phyloP scores from a whole-genome alignment of 2,888 invertebrate species.

The Harpagoxenus sublaevis region DNA sequence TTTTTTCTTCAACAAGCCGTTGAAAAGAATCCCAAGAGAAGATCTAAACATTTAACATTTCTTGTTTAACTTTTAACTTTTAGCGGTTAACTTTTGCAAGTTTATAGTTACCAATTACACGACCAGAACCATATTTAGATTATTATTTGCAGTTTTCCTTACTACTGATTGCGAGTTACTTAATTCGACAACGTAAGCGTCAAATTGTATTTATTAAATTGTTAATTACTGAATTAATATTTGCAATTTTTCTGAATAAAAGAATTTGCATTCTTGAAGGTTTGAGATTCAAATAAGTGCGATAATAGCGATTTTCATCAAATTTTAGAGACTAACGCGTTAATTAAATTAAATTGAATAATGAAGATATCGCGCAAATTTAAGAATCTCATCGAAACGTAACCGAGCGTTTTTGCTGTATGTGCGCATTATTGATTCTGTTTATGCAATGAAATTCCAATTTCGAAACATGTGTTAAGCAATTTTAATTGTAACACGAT shows the following conservation, averaged over 20 bases:
- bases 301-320: not conserved
- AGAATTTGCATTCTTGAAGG: not conserved
- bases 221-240: not conserved
- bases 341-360: not conserved
- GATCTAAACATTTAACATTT: not conserved
- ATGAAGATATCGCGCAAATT: not conserved
- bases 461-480: slow-evolving; percentile 60
- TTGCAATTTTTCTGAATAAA: not conserved
- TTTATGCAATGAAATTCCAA: slow-evolving; percentile 57
- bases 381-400: slow-evolving; percentile 27
- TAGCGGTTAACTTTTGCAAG: not conserved
- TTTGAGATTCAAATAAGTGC: not conserved
- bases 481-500: slow-evolving; percentile 40
- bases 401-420: slow-evolving; percentile 57
- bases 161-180: not conserved
- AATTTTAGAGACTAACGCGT: not conserved
- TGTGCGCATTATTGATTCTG: slow-evolving; percentile 51
- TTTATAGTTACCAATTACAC: not conserved
- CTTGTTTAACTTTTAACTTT: not conserved
- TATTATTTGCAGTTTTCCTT: not conserved
- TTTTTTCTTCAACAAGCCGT: not conserved
- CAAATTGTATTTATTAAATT: not conserved
- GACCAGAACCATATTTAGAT: not conserved
- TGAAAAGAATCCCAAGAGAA: not conserved
- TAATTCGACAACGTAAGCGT: not conserved